Evolutionary conservation across 2,797 vertebrate genomes (phyloP).

Genomic region (Melanitta fusca): DNA sequence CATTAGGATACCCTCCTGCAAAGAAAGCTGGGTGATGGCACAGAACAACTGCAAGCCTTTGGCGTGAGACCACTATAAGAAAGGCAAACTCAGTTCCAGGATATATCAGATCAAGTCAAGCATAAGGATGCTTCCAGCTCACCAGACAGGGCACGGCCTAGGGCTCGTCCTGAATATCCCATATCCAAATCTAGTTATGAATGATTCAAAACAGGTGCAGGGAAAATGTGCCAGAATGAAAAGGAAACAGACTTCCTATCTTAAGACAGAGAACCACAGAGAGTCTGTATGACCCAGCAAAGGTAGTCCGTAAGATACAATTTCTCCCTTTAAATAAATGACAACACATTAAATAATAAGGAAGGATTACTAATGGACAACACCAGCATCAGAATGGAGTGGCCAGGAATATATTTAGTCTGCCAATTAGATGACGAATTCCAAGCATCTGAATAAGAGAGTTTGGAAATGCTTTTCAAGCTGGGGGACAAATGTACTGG

Average conservation of each 20-base stretch:
- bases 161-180: neutral
- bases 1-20: neutral
- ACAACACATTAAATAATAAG: neutral
- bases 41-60: neutral
- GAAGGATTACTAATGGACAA: neutral
- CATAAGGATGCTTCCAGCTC: neutral
- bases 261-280: neutral
- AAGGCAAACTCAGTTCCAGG: neutral
- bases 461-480: neutral
- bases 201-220: slow-evolving; percentile 39
- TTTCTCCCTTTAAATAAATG: neutral
- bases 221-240: slow-evolving; percentile 7
- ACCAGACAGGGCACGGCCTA: neutral
- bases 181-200: neutral
- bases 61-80: neutral
- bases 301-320: neutral
- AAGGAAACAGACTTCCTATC: slow-evolving; percentile 27
- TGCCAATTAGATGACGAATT: neutral
- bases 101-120: neutral
- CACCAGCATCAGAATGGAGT: neutral
- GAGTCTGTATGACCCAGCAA: neutral
- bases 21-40: neutral
- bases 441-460: neutral
- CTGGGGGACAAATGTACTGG: neutral
- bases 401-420: neutral